These are phyloP conservation scores for Ormyrus pomaceus DNA, from an alignment of 2,888 invertebrate species.

Conservation along the genomic window DNA sequence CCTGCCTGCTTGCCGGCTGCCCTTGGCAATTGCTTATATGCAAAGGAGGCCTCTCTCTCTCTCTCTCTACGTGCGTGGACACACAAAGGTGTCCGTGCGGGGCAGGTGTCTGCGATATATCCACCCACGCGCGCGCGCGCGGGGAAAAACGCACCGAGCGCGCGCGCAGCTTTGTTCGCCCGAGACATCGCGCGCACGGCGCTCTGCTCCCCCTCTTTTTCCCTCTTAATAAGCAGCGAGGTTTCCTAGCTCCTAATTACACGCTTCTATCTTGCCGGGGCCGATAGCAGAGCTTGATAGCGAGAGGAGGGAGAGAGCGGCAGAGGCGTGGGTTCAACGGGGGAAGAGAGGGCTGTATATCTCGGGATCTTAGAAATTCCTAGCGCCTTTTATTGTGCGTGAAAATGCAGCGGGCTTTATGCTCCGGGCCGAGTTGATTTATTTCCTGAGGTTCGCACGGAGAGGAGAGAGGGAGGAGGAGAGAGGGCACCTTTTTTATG, in stretches of 20 bases:
- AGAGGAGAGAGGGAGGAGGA: neutral
- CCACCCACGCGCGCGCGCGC: conserved; percentile 33
- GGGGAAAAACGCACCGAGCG: conserved; percentile 21
- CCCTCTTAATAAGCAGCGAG: too few relatives aligned
- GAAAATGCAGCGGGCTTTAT: conserved; percentile 35
- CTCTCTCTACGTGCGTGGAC: neutral
- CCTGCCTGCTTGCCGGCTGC: neutral
- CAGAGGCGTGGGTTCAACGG: neutral
- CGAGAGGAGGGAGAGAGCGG: neutral
- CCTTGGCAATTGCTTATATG: conserved; percentile 37
- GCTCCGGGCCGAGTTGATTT: conserved; percentile 15
- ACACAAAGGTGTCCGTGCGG: too few relatives aligned
- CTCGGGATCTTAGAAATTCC: conserved; percentile 37
- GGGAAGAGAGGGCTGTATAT: neutral
- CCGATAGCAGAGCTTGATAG: conserved; percentile 36
- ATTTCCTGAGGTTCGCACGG: conserved; percentile 8
- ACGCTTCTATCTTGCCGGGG: conserved; percentile 18
- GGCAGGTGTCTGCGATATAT: conserved; percentile 25
- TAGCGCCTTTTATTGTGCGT: conserved; percentile 39
- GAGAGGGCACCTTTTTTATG: neutral
- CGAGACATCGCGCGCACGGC: neutral
- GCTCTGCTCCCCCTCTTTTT: neutral
- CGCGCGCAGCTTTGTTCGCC: conserved; percentile 5
- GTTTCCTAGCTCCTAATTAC: conserved; percentile 42
- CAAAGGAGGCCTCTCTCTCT: conserved; percentile 26